These are phyloP conservation scores for Gallirallus australis DNA, from an alignment of 2,797 vertebrate genomes.

Conservation along the genomic window DNA sequence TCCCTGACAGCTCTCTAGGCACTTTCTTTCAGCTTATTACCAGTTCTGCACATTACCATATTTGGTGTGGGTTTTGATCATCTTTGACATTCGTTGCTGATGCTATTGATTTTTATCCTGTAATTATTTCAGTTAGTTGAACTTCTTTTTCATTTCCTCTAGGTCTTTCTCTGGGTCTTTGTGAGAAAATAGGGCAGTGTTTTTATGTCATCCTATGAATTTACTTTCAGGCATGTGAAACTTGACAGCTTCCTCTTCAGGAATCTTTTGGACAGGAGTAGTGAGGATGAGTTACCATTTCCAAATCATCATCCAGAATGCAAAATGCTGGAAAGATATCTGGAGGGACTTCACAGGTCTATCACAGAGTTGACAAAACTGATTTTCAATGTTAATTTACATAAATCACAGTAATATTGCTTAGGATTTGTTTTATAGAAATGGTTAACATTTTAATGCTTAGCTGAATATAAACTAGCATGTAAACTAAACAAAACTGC, in stretches of 20 bases:
- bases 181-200: neutral
- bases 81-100: neutral
- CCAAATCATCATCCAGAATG: constrained; percentile 29
- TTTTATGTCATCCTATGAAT: neutral
- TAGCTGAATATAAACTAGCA: neutral
- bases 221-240: constrained; percentile 21
- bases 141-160: neutral
- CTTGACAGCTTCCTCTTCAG: constrained; percentile 52
- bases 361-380: neutral
- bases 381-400: neutral
- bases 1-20: neutral
- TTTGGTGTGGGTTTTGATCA: neutral
- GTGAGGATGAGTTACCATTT: constrained; percentile 57
- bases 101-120: constrained; percentile 12
- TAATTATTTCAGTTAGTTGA: neutral
- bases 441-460: neutral
- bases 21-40: neutral
- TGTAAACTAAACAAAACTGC: neutral
- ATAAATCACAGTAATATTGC: neutral
- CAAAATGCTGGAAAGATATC: neutral
- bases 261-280: constrained; percentile 52
- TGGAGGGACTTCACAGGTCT: neutral
- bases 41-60: neutral
- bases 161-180: neutral
- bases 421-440: neutral